Evolutionary conservation across 2,797 vertebrate genomes (phyloP).

Genomic region (Lateolabrax maculatus): DNA sequence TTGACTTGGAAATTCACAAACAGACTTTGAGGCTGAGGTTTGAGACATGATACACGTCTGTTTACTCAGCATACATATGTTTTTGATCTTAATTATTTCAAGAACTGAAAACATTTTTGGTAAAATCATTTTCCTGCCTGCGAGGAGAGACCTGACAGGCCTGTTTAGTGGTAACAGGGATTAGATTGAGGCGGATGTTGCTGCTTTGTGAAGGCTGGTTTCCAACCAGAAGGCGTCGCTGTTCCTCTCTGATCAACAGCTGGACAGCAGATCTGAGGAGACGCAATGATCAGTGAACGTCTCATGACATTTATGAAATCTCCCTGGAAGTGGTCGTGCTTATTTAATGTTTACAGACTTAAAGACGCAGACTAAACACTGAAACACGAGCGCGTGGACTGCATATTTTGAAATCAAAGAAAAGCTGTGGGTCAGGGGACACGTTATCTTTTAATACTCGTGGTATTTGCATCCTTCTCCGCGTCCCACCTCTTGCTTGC

Average conservation of each 20-base stretch:
- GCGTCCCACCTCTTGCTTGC: constrained; percentile 72
- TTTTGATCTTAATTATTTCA: constrained; percentile 34
- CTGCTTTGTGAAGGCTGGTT: neutral
- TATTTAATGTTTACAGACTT: neutral
- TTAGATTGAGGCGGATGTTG: neutral
- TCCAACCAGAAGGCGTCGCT: constrained; percentile 62
- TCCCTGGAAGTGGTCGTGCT: neutral
- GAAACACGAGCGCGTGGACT: neutral
- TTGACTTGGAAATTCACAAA: neutral
- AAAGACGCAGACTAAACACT: neutral
- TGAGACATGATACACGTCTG: constrained; percentile 1
- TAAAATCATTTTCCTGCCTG: constrained; percentile 19
- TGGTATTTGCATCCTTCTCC: constrained; percentile 36
- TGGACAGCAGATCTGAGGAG: constrained; percentile 21
- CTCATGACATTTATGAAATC: constrained; percentile 10
- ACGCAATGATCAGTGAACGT: constrained; percentile 26
- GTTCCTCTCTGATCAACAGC: constrained; percentile 55
- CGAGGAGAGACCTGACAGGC: constrained; percentile 15
- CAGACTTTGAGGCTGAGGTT: constrained; percentile 10
- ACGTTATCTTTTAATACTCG: constrained; percentile 10
- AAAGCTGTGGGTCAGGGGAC: neutral
- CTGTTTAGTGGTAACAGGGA: constrained; percentile 30
- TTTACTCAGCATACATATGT: constrained; percentile 26
- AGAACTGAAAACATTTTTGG: constrained; percentile 40
- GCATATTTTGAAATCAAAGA: neutral